Evolutionary conservation across 2,888 invertebrate species (phyloP), one percentile per base, ranked within the genome.

Genomic region (Noctuana brunneofusca): DNA sequence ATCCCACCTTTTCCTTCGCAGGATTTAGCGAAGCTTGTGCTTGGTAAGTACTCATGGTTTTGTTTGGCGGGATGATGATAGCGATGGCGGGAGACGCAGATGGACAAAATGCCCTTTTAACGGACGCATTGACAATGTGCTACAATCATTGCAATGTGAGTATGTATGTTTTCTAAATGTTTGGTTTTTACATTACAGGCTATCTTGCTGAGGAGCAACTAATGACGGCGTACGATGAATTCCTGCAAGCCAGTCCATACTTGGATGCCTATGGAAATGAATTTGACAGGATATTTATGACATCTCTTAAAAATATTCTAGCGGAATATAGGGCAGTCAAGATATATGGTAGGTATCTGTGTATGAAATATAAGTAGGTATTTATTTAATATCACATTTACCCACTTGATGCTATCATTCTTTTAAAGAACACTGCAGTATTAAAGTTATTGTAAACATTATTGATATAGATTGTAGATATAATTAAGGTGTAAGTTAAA

Each of bases 151-250:
- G n/a, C n/a, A n/a, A n/a, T n/a, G n/a, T n/a, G n/a, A n/a, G n/a
- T n/a, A n/a, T n/a, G n/a, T n/a, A 18, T 9, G 3, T 43, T 3
- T 43, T 43, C 16, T 18, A 3, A 18, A 18, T 43, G 41, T 43
- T 43, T 41, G 22, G 32, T 24, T 69, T 69, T 64, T 68, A 62
- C 64, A 65, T 75, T 76, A 32, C 75, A 92, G 92, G 92, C 58
- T 92, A 92, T 69, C 78, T 92, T 48, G 87, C 87, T 27, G 92
- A 92, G 67, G 90, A 92, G 73, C 87, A 91, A 74, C 82, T 92
- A 64, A 89, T 89, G 89, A 87, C 87, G 30, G 89, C 87, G 0
- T 92, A 92, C 72, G 89, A 91, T 80, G 91, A 91, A 73, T 92
- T 92, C 68, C 75, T 92, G 1, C 86, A 87, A 74, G 85, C 86